Conservation (phyloP, 2,888 invertebrate species). For the Aspidiotus destructor region DNA sequence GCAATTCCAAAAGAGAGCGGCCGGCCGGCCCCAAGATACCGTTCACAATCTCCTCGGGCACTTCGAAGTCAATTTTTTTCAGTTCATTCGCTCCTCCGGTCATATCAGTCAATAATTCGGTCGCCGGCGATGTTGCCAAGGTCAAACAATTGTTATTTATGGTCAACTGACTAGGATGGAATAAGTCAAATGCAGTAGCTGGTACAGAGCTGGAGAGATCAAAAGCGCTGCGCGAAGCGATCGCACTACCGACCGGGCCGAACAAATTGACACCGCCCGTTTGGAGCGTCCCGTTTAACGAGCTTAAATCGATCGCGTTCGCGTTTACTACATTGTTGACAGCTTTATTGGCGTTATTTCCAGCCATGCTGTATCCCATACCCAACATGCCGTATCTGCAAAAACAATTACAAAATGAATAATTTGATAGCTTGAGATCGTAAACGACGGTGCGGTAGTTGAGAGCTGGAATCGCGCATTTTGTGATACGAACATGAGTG, state of each 20-base stretch:
- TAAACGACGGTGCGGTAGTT: too few relatives aligned
- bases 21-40: constrained; percentile 95
- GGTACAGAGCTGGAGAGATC: constrained; percentile 30
- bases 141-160: constrained; percentile 30
- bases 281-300: constrained; percentile 28
- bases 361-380: constrained; percentile 19
- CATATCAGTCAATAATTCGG: constrained; percentile 21
- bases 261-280: constrained; percentile 34
- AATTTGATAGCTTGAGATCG: too few relatives aligned
- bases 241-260: constrained; percentile 34
- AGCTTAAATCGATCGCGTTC: constrained; percentile 16
- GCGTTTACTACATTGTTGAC: constrained; percentile 21
- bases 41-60: constrained; percentile 91
- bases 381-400: constrained; percentile 49
- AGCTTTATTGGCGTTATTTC: constrained; percentile 12
- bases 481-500: too few relatives aligned
- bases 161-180: constrained; percentile 32
- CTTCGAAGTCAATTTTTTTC: constrained; percentile 79
- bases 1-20: constrained; percentile 91
- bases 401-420: not conserved
- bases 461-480: too few relatives aligned
- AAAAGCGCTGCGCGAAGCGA: constrained; percentile 32
- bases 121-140: constrained; percentile 14
- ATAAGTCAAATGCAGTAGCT: constrained; percentile 28
- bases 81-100: constrained; percentile 57